Evolutionary conservation across 2,888 invertebrate species (phyloP), one percentile per base, ranked within the genome.

Genomic region (Neoscelio sp.): DNA sequence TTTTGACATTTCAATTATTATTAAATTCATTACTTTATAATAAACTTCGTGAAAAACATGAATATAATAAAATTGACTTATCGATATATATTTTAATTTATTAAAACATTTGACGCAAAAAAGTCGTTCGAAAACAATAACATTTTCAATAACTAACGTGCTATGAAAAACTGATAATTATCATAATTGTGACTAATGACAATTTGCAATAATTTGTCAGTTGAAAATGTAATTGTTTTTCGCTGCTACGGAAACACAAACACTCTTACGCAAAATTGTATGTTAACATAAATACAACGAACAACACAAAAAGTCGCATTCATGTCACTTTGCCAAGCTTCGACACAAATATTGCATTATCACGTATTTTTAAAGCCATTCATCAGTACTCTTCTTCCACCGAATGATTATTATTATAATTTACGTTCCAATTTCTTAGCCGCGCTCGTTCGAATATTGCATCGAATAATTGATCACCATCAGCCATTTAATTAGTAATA

Each of bases 391-490:
- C 60, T 46, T 12, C 12, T 58, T 26, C 3, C 18, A 18, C 46
- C 13, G n/a, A 58, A 50, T n/a, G n/a, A n/a, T n/a, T n/a, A n/a
- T n/a, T 60, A 70, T 70, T 70, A 33, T 52, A 33, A 70, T 60
- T 70, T 40, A 33, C 28, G 18, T 40, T 70, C 48, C 18, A 58
- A 70, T 60, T 70, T 50, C 50, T 68, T 54, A 30, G 12, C 13
- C 18, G 13, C 4, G 8, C 30, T 23, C 18, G 15, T 0, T 20
- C 17, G 13, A 52, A 52, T 50, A 13, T 48, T 40, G 18, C 30
- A 17, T 38, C 30, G 30, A 70, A 48, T 50, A 58, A 70, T 18
- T n/a, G 13, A 58, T 70, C 30, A 40, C 20, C 15, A 15, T 28
- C 33, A 7, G 30, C 18, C 35, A 17, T 54, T 67, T 56, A 67